Conservation (phyloP, 2,888 invertebrate species). For the Patella pellucida region DNA sequence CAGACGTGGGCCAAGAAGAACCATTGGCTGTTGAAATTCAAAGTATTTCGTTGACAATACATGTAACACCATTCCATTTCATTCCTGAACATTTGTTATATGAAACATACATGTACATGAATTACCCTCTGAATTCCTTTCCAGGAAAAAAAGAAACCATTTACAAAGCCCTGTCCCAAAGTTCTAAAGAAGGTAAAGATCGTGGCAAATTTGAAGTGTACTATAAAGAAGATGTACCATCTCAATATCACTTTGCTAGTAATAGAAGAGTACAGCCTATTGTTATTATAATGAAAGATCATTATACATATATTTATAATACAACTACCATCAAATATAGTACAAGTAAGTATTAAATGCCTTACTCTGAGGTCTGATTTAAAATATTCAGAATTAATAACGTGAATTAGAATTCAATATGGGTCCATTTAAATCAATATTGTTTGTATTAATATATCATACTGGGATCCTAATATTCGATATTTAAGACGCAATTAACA, state of each 20-base stretch:
- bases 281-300: constrained; percentile 59
- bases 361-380: too few relatives aligned
- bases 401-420: too few relatives aligned
- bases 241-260: constrained; percentile 61
- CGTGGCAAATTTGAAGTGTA: constrained; percentile 53
- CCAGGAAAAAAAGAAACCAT: background rate
- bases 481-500: too few relatives aligned
- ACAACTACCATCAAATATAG: constrained; percentile 12
- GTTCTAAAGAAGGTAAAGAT: constrained; percentile 40
- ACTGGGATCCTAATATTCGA: background rate
- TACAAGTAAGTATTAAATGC: background rate
- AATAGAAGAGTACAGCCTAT: constrained; percentile 65
- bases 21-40: too few relatives aligned
- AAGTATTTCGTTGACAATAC: too few relatives aligned
- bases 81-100: too few relatives aligned
- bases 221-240: constrained; percentile 64
- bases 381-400: too few relatives aligned
- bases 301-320: constrained; percentile 46
- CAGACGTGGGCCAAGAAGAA: too few relatives aligned
- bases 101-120: too few relatives aligned
- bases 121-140: background rate
- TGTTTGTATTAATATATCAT: background rate
- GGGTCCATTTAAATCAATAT: too few relatives aligned
- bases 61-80: too few relatives aligned
- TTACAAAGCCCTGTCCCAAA: constrained; percentile 22